These are phyloP conservation scores for Trogon surrucura DNA, from an alignment of 2,113 vertebrate species.

Conservation along the genomic window DNA sequence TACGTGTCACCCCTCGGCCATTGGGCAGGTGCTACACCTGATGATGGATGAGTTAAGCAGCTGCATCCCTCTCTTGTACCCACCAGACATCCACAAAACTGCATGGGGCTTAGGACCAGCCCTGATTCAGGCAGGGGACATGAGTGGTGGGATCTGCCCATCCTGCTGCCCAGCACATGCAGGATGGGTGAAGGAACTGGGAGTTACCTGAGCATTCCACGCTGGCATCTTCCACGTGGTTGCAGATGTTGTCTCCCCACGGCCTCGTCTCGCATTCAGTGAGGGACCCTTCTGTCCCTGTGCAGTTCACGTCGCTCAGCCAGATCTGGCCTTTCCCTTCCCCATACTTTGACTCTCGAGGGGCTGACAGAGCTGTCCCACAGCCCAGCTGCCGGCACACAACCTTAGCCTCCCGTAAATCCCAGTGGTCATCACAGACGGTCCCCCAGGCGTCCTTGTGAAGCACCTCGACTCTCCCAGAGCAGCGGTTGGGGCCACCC, in stretches of 20 bases:
- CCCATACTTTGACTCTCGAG: not conserved
- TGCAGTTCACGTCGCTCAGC: not conserved
- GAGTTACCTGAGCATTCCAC: conserved; percentile 53
- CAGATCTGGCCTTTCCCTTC: not conserved
- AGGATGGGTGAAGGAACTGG: no score
- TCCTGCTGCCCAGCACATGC: fast-evolving
- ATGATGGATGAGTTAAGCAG: not conserved
- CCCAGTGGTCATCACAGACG: conserved; percentile 48
- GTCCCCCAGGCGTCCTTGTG: conserved; percentile 82
- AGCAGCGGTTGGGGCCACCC: conserved; percentile 80
- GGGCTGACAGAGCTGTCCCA: not conserved
- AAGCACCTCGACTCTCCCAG: conserved; percentile 86
- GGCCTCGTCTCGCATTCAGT: not conserved
- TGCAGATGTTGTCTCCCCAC: conserved; percentile 37
- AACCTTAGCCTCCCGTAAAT: conserved; percentile 19
- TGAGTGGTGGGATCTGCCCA: not conserved
- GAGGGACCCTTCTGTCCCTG: conserved; percentile 4
- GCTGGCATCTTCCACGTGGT: conserved; percentile 44
- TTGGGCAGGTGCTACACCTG: not conserved
- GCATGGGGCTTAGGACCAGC: not conserved
- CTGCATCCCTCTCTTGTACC: not conserved
- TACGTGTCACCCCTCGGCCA: not conserved
- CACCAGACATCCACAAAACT: not conserved
- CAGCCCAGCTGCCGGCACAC: conserved; percentile 59
- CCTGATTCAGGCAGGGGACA: no score